Percentiles rank a stretch among this genome's conserved stretches.
Evolutionary conservation across 2,888 invertebrate species (phyloP).

Genomic region (Torymus texanus): DNA sequence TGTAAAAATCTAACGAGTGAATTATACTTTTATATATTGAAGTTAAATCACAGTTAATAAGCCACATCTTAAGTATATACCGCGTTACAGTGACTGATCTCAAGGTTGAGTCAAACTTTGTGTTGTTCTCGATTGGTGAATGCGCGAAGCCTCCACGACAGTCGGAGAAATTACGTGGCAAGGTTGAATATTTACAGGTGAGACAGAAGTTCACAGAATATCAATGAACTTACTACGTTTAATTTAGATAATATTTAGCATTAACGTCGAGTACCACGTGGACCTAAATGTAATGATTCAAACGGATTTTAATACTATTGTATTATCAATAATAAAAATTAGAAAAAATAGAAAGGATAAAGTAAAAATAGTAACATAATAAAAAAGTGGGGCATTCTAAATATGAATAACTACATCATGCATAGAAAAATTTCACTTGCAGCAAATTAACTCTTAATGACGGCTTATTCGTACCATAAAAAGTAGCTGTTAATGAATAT

Average conservation of each 20-base stretch:
- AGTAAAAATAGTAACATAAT: too few species aligned
- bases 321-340: background rate
- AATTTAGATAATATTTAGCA: too few species aligned
- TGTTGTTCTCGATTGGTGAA: background rate
- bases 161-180: slow-evolving; percentile 10
- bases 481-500: too few species aligned
- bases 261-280: too few species aligned
- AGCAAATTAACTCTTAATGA: too few species aligned
- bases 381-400: too few species aligned
- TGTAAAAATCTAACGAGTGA: background rate
- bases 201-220: slow-evolving; percentile 3
- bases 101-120: slow-evolving; percentile 21
- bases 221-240: background rate
- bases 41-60: background rate
- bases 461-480: too few species aligned
- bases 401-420: too few species aligned
- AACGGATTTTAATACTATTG: too few species aligned
- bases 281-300: too few species aligned
- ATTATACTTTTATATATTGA: background rate
- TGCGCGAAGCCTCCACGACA: background rate
- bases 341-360: too few species aligned
- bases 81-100: background rate
- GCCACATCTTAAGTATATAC: background rate
- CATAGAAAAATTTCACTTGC: too few species aligned
- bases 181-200: slow-evolving; percentile 16